These are phyloP conservation scores for Galerucella pusilla DNA, from an alignment of 2,888 invertebrate species.

Conservation along the genomic window DNA sequence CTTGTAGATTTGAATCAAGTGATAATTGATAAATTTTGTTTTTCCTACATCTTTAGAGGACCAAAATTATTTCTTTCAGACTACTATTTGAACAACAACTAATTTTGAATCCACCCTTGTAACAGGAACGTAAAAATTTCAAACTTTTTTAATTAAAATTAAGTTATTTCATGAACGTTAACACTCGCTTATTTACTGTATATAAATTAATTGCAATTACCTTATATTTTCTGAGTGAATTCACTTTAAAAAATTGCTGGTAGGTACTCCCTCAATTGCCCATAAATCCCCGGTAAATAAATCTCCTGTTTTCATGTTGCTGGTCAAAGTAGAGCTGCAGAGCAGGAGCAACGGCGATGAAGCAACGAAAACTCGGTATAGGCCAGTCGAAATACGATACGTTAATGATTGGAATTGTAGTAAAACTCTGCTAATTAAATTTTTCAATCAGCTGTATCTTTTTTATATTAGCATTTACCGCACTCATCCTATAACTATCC, in stretches of 20 bases:
- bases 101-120: background rate
- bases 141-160: background rate
- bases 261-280: slow-evolving; percentile 14
- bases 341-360: slow-evolving; percentile 21
- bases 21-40: too few species aligned
- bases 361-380: slow-evolving; percentile 1
- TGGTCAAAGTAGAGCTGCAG: slow-evolving; percentile 12
- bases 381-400: background rate
- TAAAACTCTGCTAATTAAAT: too few species aligned
- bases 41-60: too few species aligned
- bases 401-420: too few species aligned
- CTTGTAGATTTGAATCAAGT: too few species aligned
- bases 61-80: too few species aligned
- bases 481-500: too few species aligned
- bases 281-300: slow-evolving; percentile 30
- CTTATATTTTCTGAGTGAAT: slow-evolving; percentile 12
- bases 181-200: background rate
- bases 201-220: slow-evolving; percentile 20
- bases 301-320: slow-evolving; percentile 23
- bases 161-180: background rate
- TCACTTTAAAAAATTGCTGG: slow-evolving; percentile 18
- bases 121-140: background rate
- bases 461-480: too few species aligned
- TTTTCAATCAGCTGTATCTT: too few species aligned
- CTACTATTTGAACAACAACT: too few species aligned